Evolutionary conservation across 2,888 invertebrate species (phyloP).

Genomic region (Tetramorium bicarinatum): DNA sequence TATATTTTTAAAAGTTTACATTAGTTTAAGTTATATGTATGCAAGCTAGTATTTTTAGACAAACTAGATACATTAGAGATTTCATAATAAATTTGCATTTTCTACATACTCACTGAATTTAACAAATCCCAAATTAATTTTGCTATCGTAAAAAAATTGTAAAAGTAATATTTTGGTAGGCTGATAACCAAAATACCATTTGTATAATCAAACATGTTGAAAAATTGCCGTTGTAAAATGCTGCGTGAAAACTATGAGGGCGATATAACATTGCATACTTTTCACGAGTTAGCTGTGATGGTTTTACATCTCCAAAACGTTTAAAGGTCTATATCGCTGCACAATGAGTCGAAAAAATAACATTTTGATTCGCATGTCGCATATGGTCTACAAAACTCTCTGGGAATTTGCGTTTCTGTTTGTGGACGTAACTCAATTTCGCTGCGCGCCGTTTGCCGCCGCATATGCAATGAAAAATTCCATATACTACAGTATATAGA

Average conservation of each 20-base stretch:
- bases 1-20: conserved; percentile 7
- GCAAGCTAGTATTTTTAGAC: not conserved
- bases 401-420: conserved; percentile 41
- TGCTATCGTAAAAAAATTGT: not conserved
- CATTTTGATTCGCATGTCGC: conserved; percentile 42
- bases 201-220: not conserved
- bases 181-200: not conserved
- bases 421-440: conserved; percentile 52
- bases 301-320: conserved; percentile 16
- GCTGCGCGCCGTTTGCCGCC: conserved; percentile 21
- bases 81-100: not conserved
- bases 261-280: conserved; percentile 1
- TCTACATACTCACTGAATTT: not conserved
- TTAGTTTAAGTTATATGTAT: no score
- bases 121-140: not conserved
- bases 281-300: conserved; percentile 15
- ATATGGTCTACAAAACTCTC: conserved; percentile 35
- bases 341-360: conserved; percentile 45
- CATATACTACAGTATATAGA: not conserved
- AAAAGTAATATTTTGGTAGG: not conserved
- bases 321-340: conserved; percentile 33
- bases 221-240: conserved; percentile 10
- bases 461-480: conserved; percentile 46
- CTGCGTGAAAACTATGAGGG: not conserved
- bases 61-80: not conserved